Evolutionary conservation across 2,797 vertebrate species (phyloP).

Genomic region (Myoxocephalus aenaeus): DNA sequence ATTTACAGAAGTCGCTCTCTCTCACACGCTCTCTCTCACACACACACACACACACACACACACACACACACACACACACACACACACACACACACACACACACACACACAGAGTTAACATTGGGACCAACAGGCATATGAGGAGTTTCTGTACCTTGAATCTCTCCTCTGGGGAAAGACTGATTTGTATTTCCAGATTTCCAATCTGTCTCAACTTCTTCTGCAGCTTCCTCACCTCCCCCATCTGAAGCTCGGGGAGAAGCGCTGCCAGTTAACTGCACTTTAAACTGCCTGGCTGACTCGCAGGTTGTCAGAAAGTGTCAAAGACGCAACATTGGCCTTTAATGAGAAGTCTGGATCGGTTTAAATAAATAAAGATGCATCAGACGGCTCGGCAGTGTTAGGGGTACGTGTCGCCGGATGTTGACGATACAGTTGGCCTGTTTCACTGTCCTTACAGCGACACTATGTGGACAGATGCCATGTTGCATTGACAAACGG

Average conservation of each 20-base stretch:
- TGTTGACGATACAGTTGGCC: constrained; percentile 55
- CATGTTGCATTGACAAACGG: background rate
- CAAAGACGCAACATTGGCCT: constrained; percentile 13
- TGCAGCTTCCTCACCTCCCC: constrained; percentile 88
- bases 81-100: constrained; percentile 1
- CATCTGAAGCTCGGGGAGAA: constrained; percentile 71
- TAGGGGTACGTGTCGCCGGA: constrained; percentile 79
- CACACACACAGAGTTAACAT: constrained; percentile 7
- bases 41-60: constrained; percentile 5
- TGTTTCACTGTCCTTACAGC: constrained; percentile 56
- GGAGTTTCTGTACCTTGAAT: constrained; percentile 82
- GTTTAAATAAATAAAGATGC: constrained; percentile 1
- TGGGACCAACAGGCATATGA: constrained; percentile 22
- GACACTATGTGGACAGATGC: constrained; percentile 42
- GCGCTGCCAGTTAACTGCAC: background rate
- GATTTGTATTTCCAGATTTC: constrained; percentile 87
- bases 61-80: constrained; percentile 6
- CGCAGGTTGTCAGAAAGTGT: background rate
- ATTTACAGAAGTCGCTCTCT: constrained; percentile 20
- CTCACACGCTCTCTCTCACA: constrained; percentile 1
- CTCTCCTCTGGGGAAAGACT: constrained; percentile 82
- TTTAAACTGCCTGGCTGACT: background rate
- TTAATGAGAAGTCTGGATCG: background rate
- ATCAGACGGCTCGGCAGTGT: background rate
- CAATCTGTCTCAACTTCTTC: constrained; percentile 91